Conservation (phyloP, 2,113 vertebrate genomes). For the Telmatochromis sp. region DNA sequence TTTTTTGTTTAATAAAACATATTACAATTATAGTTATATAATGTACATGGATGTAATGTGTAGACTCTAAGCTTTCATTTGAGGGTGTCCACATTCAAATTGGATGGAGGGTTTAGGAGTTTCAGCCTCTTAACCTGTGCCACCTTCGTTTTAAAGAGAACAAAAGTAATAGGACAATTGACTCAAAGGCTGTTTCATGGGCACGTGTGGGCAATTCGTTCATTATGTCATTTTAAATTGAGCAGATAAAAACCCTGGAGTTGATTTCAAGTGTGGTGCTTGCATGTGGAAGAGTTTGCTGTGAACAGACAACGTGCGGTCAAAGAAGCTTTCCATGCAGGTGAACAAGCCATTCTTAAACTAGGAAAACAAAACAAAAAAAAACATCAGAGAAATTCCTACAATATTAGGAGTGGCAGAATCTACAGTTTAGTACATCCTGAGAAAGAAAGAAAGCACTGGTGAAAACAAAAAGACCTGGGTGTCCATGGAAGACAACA, state of each 20-base stretch:
- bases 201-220: fast-evolving
- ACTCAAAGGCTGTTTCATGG: not conserved
- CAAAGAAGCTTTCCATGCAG: not conserved
- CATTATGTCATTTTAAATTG: not conserved
- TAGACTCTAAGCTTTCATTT: not conserved
- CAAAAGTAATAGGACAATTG: not conserved
- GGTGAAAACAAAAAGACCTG: not conserved
- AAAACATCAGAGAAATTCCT: not conserved
- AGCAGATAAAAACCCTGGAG: not conserved
- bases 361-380: fast-evolving
- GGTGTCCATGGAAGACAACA: fast-evolving
- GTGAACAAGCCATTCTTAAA: not conserved
- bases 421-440: not conserved
- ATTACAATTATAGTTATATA: not conserved
- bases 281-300: not conserved
- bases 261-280: not conserved
- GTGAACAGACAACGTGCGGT: not conserved
- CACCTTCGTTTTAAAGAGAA: not conserved
- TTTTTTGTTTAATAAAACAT: not conserved
- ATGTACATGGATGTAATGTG: not conserved
- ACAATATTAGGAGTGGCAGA: not conserved
- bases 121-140: not conserved
- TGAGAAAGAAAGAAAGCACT: not conserved
- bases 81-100: not conserved
- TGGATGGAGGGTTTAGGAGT: not conserved